phyloP scores from a whole-genome alignment of 1,140 invertebrate genomes.

The Aculops lycopersici region DNA sequence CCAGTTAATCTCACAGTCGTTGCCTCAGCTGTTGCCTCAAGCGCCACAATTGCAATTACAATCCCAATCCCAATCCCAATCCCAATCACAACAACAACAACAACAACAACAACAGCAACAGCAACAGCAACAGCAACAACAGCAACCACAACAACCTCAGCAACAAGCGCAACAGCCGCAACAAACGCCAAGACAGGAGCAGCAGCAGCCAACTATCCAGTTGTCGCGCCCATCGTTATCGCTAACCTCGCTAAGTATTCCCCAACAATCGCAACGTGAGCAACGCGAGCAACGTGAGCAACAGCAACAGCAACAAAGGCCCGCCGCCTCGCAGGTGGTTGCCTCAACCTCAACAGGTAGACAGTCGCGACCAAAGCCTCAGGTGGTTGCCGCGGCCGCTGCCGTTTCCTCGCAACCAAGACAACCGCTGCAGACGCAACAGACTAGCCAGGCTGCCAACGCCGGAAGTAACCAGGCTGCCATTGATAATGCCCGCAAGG shows the following conservation, averaged over 20 bases:
- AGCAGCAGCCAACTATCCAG: neutral
- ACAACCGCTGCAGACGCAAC: neutral
- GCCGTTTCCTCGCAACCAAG: neutral
- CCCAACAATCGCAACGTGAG: neutral
- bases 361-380: neutral
- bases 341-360: neutral
- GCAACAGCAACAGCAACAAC: conserved; percentile 3
- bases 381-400: neutral
- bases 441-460: neutral
- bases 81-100: no score
- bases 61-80: no score
- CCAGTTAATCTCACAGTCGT: neutral
- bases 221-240: neutral
- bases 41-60: no score
- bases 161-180: neutral
- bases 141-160: conserved; percentile 1
- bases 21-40: neutral
- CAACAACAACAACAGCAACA: neutral
- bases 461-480: neutral
- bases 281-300: neutral
- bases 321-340: neutral
- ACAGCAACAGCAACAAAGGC: neutral
- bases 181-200: neutral
- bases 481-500: neutral
- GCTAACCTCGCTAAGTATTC: neutral